Conservation (phyloP, 1,140 invertebrate species). For the Bursaphelenchus mucronatus region DNA sequence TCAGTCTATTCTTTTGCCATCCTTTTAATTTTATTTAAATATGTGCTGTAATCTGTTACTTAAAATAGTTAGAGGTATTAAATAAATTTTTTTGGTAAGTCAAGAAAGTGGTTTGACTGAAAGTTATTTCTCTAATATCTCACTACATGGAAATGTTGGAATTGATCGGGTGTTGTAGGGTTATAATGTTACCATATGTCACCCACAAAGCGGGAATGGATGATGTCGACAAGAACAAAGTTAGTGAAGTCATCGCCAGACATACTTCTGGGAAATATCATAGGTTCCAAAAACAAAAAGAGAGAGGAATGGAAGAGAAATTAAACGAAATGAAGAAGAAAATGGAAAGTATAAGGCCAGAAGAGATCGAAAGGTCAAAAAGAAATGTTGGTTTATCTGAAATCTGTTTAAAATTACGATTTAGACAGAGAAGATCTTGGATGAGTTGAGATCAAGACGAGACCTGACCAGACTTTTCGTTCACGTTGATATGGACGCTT, state of each 20-base stretch:
- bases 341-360: not conserved
- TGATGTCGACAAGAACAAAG: not conserved
- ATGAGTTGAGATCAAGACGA: conserved; percentile 30
- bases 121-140: not conserved
- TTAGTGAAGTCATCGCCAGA: not conserved
- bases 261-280: not conserved
- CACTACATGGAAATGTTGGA: not conserved
- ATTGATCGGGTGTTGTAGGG: not conserved
- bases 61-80: not conserved
- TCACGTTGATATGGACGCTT: conserved; percentile 45
- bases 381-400: no score
- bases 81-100: no score
- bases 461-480: conserved; percentile 31
- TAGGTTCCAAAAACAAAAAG: not conserved
- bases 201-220: not conserved
- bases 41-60: conserved; percentile 1
- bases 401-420: not conserved
- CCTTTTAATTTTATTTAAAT: not conserved
- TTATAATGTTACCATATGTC: not conserved
- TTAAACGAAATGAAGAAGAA: conserved; percentile 1
- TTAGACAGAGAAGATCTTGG: not conserved
- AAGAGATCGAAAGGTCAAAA: not conserved
- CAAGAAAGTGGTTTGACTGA: no score
- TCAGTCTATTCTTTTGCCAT: not conserved
- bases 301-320: not conserved